phyloP scores from a whole-genome alignment of 1,140 invertebrate species.

The Ceratitis capitata region DNA sequence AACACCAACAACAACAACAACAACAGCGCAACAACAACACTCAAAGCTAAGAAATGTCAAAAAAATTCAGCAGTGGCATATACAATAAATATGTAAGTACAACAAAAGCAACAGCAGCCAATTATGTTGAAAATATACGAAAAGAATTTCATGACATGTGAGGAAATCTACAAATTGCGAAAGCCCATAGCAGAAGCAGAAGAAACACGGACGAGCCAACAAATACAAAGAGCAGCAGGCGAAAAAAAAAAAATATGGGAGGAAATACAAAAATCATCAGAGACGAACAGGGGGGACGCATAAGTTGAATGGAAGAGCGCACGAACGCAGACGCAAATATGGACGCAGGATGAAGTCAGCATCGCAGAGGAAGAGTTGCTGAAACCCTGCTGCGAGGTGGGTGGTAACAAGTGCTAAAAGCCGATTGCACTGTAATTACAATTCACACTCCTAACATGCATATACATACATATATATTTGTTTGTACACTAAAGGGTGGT shows the following conservation, averaged over 20 bases:
- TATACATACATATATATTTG: too few species aligned
- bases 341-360: not conserved
- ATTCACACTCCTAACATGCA: slow-evolving; percentile 56
- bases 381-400: not conserved
- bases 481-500: not conserved
- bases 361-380: not conserved
- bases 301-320: not conserved
- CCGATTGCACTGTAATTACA: slow-evolving; percentile 64
- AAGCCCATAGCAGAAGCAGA: not conserved
- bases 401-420: slow-evolving; percentile 55
- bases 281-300: not conserved
- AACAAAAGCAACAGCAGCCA: not conserved
- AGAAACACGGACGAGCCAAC: not conserved
- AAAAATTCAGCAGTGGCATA: not conserved
- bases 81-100: too few species aligned
- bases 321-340: not conserved
- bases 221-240: not conserved
- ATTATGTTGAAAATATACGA: slow-evolving; percentile 37
- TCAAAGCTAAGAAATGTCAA: too few species aligned
- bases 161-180: slow-evolving; percentile 24
- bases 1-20: not conserved
- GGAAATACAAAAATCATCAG: not conserved
- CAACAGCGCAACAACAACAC: not conserved
- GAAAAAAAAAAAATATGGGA: not conserved
- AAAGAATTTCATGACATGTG: slow-evolving; percentile 29